Base-by-base conservation (phyloP, 2,888 invertebrate genomes). In the Leucoma salicis region DNA sequence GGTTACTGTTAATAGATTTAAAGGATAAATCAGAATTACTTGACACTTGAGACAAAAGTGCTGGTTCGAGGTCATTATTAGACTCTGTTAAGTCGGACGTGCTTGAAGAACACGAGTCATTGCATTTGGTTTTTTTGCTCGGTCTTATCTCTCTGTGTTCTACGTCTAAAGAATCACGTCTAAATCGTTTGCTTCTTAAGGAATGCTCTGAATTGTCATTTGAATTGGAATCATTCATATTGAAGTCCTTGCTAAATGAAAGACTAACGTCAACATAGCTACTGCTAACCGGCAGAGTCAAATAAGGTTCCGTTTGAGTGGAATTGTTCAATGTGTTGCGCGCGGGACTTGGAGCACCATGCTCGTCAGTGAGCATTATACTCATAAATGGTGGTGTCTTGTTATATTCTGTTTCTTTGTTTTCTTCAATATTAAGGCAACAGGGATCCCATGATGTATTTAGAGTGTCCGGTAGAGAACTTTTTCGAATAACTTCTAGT, bases 11-110 rank as follows among this genome's bases (percentile, higher is more conserved):
- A 12, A 82, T 59, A 1, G 88, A 88, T 59, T 87, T 89, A 52
- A 87, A 89, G 1, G 88, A 89, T 18, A 62, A 55, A 14, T 85
- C 85, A 3, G 85, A 85, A 37, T 70, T 69, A 34, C 86, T 83
- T 11, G 79, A 79, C 21, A 80, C 39, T 14, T 63, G 66, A 45
- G 67, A 69, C 1, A 74, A 64, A 6, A 53, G 40, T n/a, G 66
- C 64, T 21, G 56, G 53, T n/a, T 42, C 58, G 18, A 58, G 15
- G 4, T 59, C 46, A 13, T 48, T 21, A 35, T 68, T 74, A 31
- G 58, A 50, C 4, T 81, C 78, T 3, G 59, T 67, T 34, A 74
- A 49, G 39, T 82, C 78, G n/a, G 77, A 72, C 21, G 61, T 56
- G 49, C 77, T 80, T 1, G 80, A 74, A 36, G 73, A 63, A 66